Conservation (phyloP, 2,797 vertebrate species). For the Bovichtus diacanthus region DNA sequence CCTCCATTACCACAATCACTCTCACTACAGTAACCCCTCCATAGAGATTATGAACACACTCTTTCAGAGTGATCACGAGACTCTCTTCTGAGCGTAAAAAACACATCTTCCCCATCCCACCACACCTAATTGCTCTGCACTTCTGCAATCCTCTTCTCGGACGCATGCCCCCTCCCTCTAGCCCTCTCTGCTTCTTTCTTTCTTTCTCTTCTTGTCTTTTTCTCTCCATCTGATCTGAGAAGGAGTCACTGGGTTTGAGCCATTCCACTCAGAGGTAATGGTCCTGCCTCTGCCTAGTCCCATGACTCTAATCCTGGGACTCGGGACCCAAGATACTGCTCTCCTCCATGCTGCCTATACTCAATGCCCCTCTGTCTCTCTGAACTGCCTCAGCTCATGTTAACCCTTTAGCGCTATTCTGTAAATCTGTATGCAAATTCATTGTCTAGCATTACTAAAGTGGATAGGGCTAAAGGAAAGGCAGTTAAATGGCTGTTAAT, state of each 20-base stretch:
- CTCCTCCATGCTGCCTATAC: conserved; percentile 58
- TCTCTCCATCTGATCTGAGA: conserved; percentile 70
- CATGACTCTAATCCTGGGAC: conserved; percentile 84
- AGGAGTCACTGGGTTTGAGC: conserved; percentile 81
- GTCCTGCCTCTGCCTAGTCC: conserved; percentile 81
- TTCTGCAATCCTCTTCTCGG: conserved; percentile 53
- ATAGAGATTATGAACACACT: conserved; percentile 63
- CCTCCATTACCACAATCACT: conserved; percentile 66
- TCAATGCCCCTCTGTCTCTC: conserved; percentile 68
- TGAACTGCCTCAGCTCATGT: conserved; percentile 50
- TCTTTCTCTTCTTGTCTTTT: conserved; percentile 49
- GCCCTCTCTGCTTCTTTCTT: conserved; percentile 37
- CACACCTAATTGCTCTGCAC: conserved; percentile 68
- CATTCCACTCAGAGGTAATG: conserved; percentile 77
- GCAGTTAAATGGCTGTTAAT: background rate
- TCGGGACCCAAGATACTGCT: conserved; percentile 74
- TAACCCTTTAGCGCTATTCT: conserved; percentile 64
- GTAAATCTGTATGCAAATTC: conserved; percentile 16
- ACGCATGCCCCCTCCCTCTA: conserved; percentile 21
- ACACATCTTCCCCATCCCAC: conserved; percentile 62
- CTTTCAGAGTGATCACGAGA: conserved; percentile 70
- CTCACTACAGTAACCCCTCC: conserved; percentile 56
- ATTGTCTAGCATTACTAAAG: conserved; percentile 1
- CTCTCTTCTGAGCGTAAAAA: conserved; percentile 64
- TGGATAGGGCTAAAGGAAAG: background rate